Evolutionary conservation across 2,888 invertebrate species (phyloP), one percentile per base, ranked within the genome.

Genomic region (Drosophila glabriapex): DNA sequence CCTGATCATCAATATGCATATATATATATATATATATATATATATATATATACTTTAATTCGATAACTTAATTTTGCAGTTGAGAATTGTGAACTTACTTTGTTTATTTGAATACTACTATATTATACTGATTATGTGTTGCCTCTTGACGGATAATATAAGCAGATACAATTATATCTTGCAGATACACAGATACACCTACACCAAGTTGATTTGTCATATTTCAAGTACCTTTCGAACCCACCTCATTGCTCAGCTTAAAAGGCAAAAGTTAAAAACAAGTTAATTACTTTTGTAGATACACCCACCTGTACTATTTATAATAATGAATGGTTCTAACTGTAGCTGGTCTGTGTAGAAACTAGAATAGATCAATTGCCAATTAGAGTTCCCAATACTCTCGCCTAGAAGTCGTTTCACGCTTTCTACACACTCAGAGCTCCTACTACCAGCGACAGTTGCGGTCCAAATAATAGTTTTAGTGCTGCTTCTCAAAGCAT

Each of bases 401-500:
- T 10, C 22, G 4, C 9, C 12, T 6, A 25, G 35, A 33, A 52
- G 25, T 31, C 46, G 54, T 37, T 58, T 54, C 56, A 78, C 78
- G 78, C 78, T 79, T 79, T 79, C 78, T 79, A 73, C 78, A 69
- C 78, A 70, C 62, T 53, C n/a, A 28, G 37, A 39, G 53, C 41
- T 28, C 3, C 19, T 0, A 33, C n/a, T 7, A 16, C 22, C 19
- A 62, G 58, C 41, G 2, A n/a, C 12, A 5, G n/a, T 41, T 41
- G 41, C n/a, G 41, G 12, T 22, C 41, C n/a, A 41, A 41, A 41
- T 41, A 2, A 10, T 41, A n/a, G 14, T 35, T 35, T 12, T 3
- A 3, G 12, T 43, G 22, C 43, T 22, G 43, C 22, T 43, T 43
- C 41, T 41, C 10, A 41, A n/a, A 41, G 41, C 41, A 41, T 4